phyloP scores from a whole-genome alignment of 1,140 invertebrate genomes.

The Alviniconcha marisindica region DNA sequence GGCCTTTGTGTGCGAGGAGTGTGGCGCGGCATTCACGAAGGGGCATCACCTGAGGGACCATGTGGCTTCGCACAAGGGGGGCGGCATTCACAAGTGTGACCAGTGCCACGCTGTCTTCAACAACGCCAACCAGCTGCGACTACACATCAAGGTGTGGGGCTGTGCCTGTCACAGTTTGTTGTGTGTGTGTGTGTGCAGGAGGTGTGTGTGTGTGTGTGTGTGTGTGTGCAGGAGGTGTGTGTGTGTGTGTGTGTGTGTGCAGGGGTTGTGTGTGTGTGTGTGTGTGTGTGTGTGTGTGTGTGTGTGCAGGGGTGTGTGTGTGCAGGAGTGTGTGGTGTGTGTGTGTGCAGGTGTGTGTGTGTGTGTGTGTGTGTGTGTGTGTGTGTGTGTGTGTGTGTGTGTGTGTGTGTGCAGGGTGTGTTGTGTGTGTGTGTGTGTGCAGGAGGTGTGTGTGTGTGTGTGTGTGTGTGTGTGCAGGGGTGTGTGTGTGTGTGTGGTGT shows the following conservation, averaged over 20 bases:
- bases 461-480: too few species aligned
- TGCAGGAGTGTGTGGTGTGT: not conserved
- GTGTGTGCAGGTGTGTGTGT: not conserved
- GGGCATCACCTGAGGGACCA: conserved; percentile 44
- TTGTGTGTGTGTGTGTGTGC: too few species aligned
- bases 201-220: too few species aligned
- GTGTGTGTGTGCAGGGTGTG: too few species aligned
- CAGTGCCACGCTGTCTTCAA: conserved; percentile 45
- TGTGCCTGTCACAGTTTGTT: too few species aligned
- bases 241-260: not conserved
- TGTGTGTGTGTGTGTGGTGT: too few species aligned
- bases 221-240: too few species aligned
- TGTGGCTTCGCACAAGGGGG: conserved; percentile 45
- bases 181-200: too few species aligned
- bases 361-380: not conserved
- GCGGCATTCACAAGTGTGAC: conserved; percentile 42
- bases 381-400: too few species aligned
- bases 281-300: not conserved
- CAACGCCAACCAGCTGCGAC: conserved; percentile 62
- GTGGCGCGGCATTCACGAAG: conserved; percentile 30
- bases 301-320: not conserved
- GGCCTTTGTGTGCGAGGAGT: conserved; percentile 82
- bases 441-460: too few species aligned
- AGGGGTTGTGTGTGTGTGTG: not conserved
- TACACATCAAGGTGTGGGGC: conserved; percentile 49